Evolutionary conservation across 2,113 vertebrate genomes (phyloP).

Genomic region (Garra rufa): DNA sequence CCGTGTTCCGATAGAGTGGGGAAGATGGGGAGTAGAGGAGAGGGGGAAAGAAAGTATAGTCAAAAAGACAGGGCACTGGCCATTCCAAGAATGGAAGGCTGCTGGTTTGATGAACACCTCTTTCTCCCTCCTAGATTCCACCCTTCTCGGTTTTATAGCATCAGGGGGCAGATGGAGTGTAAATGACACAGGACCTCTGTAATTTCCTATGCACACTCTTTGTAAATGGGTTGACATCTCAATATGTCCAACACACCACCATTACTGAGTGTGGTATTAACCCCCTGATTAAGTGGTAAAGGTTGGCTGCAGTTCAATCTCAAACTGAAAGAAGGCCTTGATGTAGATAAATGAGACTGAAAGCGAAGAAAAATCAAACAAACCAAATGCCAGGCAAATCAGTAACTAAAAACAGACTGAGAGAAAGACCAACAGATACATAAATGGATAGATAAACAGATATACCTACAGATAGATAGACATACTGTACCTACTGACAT

Average conservation of each 20-base stretch:
- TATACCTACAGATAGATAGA: background rate
- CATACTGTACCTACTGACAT: too few species aligned
- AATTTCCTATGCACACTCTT: constrained; percentile 71
- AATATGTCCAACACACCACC: constrained; percentile 64
- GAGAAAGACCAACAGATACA: background rate
- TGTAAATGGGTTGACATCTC: constrained; percentile 75
- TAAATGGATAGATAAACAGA: background rate
- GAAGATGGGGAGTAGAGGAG: constrained; percentile 41
- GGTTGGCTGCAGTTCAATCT: constrained; percentile 75
- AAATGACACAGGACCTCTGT: constrained; percentile 63
- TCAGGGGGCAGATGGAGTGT: constrained; percentile 55
- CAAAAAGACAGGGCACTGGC: constrained; percentile 29
- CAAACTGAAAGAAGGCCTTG: constrained; percentile 64
- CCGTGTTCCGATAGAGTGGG: constrained; percentile 62
- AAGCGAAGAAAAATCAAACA: constrained; percentile 51
- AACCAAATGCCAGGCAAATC: constrained; percentile 23
- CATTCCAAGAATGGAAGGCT: constrained; percentile 55
- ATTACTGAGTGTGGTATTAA: constrained; percentile 72
- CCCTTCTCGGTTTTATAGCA: constrained; percentile 55
- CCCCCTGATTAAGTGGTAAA: constrained; percentile 77
- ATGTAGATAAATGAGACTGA: constrained; percentile 74
- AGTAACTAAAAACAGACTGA: constrained; percentile 4
- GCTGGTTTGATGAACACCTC: constrained; percentile 12
- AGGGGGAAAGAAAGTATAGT: constrained; percentile 32
- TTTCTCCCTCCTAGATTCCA: constrained; percentile 42